Evolutionary conservation across 2,797 vertebrate genomes (phyloP), one percentile per base, ranked within the genome.

Genomic region (Salarias fasciatus): DNA sequence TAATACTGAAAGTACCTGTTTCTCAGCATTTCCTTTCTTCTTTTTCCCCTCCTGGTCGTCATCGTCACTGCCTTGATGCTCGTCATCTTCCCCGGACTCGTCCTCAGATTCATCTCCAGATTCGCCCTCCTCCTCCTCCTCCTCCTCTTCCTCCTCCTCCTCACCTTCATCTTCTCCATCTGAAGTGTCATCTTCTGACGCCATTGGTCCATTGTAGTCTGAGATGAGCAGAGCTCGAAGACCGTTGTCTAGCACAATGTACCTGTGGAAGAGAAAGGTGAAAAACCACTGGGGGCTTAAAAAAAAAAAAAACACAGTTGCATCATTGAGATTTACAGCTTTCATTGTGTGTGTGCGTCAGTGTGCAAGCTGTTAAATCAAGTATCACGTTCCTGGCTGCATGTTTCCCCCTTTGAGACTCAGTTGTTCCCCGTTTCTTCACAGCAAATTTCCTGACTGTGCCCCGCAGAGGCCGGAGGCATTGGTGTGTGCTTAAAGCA

Each of bases 201-300:
- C 69, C 28, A 84, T 77, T 11, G 71, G 63, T 50, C 93, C 91
- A 64, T 92, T 94, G 86, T 94, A 90, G 91, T 99, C 96, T 36
- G 97, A 98, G 91, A 99, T 96, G 74, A 99, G 93, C 75, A 99
- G 93, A 71, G 93, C 95, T 81, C 84, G 88, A 68, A 99, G 93
- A 42, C 95, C 95, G 53, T 98, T 98, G 53, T 92, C 93, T 66
- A 99, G 88, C 72, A 91, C 92, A 57, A 98, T 93, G 80, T 93
- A 96, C 77, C 97, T 99, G 83, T 29, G 15, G 30, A 41, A 41
- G 45, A 11, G 15, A 15, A 15, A 67, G 35, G 53, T 59, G 49
- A 77, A 50, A 55, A 40, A 30, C 30, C n/a, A 14, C 5, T 8
- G n/a, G 5, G 28, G 59, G 36, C 7, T 42, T 44, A 44, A n/a